These are phyloP conservation scores for Lepidonotus clava DNA, from an alignment of 2,888 invertebrate genomes.

Conservation along the genomic window DNA sequence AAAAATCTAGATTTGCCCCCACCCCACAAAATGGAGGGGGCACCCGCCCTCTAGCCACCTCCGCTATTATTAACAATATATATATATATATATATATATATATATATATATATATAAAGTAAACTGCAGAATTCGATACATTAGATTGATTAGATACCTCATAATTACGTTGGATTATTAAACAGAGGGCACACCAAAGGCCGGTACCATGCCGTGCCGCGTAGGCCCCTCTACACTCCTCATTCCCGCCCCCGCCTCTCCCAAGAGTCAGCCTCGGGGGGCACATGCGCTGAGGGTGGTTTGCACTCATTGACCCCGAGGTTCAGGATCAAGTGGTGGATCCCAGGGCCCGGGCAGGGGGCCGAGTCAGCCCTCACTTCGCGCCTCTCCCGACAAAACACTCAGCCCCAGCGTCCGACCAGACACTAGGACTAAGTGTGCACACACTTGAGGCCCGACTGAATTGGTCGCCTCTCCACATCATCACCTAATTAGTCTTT, in stretches of 20 bases:
- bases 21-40: no score
- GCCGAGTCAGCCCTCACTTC: background rate
- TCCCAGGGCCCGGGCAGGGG: background rate
- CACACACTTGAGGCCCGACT: background rate
- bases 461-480: background rate
- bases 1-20: no score
- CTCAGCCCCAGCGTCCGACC: no score
- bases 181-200: no score
- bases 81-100: no score
- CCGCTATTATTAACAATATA: no score
- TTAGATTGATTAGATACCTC: no score
- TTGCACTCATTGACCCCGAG: background rate
- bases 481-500: background rate
- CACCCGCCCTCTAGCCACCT: no score
- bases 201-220: background rate
- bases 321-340: background rate
- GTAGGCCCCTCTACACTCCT: background rate
- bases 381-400: no score
- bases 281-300: background rate
- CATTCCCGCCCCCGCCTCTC: background rate
- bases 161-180: no score
- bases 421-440: constrained; percentile 17
- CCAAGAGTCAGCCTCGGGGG: background rate
- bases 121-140: no score
- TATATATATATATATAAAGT: no score